Evolutionary conservation across 37 sponge, comb jelly and placozoan species (phyloP), one percentile per base, ranked within the genome.

Genomic region (Theonella swinhoei): DNA sequence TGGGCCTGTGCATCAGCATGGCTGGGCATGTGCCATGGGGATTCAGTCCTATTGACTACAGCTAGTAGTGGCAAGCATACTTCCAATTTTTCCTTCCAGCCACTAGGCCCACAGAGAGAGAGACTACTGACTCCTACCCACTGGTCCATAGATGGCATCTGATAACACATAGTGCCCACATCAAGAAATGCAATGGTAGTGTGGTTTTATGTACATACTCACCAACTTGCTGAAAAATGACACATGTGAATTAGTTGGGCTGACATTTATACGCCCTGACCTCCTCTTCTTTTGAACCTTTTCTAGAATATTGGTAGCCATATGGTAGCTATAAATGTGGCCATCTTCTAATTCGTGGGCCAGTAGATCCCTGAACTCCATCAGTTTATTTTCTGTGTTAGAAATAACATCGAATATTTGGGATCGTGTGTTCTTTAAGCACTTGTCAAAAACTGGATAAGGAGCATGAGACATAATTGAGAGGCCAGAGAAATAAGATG

Each of bases 81-180:
- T 17, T 47, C 68, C 28, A 87, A 75, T 11, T 60, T 0, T 1
- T 78, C 59, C 80, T 72, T 87, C 87, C 87, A 87, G 35, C 75
- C 29, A 35, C 1, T 39, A 4, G 36, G 41, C 3, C 68, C 74
- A 70, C 87, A 87, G 36, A 87, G 74, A 23, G 71, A 54, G 39
- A 87, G 76, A 17, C 80, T 63, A 62, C 80, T 80, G n/a, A 80
- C 80, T 63, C 87, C 87, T 26, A 87, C 78, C 80, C 78, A 78
- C 35, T 77, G 70, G 35, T 86, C 87, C 2, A 2, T 35, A 69
- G 71, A 54, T 30, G 81, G 81, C 14, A 64, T 71, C 59, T 62
- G 36, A 62, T 70, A 43, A 1, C 59, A 54, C 32, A 80, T 17
- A 43, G 23, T 29, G 30, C 31, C 25, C 25, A 23, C 9, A 11